Conservation (phyloP, 2,113 vertebrate genomes). For the Polypterus bichir region DNA sequence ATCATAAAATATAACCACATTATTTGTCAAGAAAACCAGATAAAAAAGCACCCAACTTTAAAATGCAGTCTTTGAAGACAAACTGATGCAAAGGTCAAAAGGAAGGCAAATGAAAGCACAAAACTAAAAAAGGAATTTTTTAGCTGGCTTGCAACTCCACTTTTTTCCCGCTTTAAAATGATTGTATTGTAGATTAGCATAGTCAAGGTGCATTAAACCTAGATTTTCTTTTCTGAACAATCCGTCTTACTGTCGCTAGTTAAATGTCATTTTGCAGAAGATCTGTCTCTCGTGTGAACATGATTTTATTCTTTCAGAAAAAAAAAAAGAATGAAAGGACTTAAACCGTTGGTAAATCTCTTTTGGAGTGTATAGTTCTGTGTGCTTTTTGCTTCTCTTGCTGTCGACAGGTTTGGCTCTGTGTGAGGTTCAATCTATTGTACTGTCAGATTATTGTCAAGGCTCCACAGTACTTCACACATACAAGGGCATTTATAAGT, state of each 20-base stretch:
- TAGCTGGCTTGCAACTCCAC: too few species aligned
- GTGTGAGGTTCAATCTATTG: conserved; percentile 9
- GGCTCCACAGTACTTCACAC: conserved; percentile 3
- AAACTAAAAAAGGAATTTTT: too few species aligned
- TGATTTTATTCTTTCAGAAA: neutral
- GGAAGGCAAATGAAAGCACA: too few species aligned
- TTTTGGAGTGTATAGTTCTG: neutral
- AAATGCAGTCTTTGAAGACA: too few species aligned
- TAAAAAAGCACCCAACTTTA: too few species aligned
- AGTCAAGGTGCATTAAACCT: neutral
- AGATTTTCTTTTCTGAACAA: neutral
- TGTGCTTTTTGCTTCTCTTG: conserved; percentile 1
- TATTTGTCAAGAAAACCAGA: too few species aligned
- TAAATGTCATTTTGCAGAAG: neutral
- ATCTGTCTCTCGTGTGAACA: neutral
- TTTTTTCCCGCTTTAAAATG: too few species aligned
- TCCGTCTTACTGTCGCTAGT: neutral
- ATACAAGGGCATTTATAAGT: conserved; percentile 5
- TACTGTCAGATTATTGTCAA: conserved; percentile 9
- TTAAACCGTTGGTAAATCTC: neutral
- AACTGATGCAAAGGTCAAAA: too few species aligned
- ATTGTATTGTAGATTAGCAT: neutral
- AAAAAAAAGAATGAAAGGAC: neutral
- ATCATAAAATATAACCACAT: too few species aligned
- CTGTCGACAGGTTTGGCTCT: conserved; percentile 4